Conservation (phyloP, 2,113 vertebrate genomes). For the Bubo blakistoni region DNA sequence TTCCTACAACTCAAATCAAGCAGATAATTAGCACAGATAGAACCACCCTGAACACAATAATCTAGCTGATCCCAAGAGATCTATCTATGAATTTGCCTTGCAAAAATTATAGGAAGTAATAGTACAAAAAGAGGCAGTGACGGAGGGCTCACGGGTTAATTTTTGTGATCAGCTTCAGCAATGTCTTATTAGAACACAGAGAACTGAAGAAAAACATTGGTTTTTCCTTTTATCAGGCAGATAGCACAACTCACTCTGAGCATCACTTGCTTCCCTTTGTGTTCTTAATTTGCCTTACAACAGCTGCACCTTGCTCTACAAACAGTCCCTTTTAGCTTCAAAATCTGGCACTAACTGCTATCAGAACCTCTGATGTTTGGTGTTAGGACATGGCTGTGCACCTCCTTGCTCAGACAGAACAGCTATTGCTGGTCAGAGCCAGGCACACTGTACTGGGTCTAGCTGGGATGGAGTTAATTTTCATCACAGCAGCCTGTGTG, state of each 20-base stretch:
- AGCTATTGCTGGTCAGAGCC: background rate
- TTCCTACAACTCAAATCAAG: conserved; percentile 82
- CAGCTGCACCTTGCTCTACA: background rate
- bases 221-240: background rate
- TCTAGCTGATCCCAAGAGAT: background rate
- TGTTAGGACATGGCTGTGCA: background rate
- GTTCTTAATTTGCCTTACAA: background rate
- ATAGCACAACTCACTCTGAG: background rate
- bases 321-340: background rate
- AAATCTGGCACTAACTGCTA: background rate
- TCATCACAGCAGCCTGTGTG: background rate
- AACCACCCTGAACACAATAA: background rate
- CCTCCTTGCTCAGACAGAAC: background rate
- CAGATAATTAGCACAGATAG: background rate
- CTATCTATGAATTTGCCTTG: background rate
- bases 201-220: background rate
- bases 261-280: background rate
- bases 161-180: background rate
- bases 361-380: background rate
- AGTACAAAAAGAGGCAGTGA: background rate
- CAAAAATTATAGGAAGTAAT: background rate
- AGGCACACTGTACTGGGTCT: background rate
- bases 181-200: background rate
- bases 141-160: fast-evolving
- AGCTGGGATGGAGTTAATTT: background rate